Evolutionary conservation across 1,140 invertebrate genomes (phyloP), one percentile per base, ranked within the genome.

Genomic region (Contarinia nasturtii): DNA sequence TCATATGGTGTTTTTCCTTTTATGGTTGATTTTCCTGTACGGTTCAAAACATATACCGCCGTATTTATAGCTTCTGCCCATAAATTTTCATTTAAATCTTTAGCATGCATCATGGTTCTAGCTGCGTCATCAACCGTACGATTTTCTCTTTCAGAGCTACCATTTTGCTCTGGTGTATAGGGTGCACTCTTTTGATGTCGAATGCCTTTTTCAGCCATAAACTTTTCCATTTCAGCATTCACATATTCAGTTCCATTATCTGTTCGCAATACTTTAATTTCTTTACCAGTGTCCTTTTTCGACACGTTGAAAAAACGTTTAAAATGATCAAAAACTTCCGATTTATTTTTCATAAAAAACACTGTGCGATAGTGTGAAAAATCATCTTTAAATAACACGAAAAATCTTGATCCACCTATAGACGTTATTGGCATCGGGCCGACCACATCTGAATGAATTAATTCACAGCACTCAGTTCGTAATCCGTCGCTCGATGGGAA

Each of bases 61-160:
- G 56, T 62, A 51, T 63, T 60, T 2, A 60, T 46, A 14, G 60
- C 62, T 53, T 67, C 64, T 7, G 57, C 64, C 60, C 61, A 68
- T 37, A 63, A 50, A 36, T 44, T 53, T 48, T 59, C 58, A 14
- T 51, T 46, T 20, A 66, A 41, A 10, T 46, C 7, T 5, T 17
- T 21, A 18, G 8, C 45, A 46, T 21, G 27, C 11, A 44, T 18
- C 62, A 12, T 12, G 50, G 27, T 58, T 64, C 47, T 65, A 63
- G 45, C 58, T 57, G 4, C 46, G 52, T 49, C 52, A 10, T 10
- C 38, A 18, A 41, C n/a, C 7, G 50, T 51, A 18, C 52, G 7
- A 19, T 51, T 53, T n/a, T 33, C 33, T 21, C 52, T 33, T 19
- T 53, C 50, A 2, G 52, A 38, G 14, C 50, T 43, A n/a, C 50